phyloP scores from a whole-genome alignment of 2,797 vertebrate species.

The Todus mexicanus region DNA sequence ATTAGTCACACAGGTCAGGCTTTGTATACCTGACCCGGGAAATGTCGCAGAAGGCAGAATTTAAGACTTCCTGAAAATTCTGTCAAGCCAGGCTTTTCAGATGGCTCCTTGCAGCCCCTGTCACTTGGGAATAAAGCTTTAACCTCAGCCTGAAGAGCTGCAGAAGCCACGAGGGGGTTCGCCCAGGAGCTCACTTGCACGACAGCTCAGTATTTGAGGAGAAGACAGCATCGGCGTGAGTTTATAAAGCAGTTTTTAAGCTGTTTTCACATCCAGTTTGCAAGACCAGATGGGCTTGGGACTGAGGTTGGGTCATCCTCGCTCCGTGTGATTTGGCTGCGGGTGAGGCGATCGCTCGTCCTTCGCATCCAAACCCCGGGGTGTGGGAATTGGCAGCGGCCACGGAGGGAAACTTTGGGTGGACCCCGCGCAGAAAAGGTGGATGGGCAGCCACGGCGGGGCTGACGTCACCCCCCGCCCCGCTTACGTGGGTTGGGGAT shows the following conservation, averaged over 20 bases:
- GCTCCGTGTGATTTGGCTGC: not conserved
- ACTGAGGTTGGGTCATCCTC: not conserved
- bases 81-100: not conserved
- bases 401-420: not conserved
- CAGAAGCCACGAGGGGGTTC: not conserved
- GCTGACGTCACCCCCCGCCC: not conserved
- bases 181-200: rapidly evolving
- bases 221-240: not conserved
- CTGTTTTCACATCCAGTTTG: rapidly evolving
- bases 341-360: rapidly evolving
- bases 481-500: not conserved
- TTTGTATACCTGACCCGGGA: not conserved
- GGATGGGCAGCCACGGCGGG: not conserved
- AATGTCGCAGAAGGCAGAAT: not conserved
- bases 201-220: rapidly evolving
- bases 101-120: rapidly evolving
- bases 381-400: not conserved
- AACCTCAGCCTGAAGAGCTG: not conserved
- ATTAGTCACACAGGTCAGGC: not conserved
- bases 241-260: not conserved
- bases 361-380: not conserved
- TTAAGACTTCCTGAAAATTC: slow-evolving; percentile 18
- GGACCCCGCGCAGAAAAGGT: not conserved
- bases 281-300: not conserved
- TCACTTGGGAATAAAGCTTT: not conserved